A percentile compares a stretch with the other conserved stretches of the same genome.
Evolutionary conservation across 2,888 invertebrate species (phyloP).

Genomic region (Drosophila fulvimacula): DNA sequence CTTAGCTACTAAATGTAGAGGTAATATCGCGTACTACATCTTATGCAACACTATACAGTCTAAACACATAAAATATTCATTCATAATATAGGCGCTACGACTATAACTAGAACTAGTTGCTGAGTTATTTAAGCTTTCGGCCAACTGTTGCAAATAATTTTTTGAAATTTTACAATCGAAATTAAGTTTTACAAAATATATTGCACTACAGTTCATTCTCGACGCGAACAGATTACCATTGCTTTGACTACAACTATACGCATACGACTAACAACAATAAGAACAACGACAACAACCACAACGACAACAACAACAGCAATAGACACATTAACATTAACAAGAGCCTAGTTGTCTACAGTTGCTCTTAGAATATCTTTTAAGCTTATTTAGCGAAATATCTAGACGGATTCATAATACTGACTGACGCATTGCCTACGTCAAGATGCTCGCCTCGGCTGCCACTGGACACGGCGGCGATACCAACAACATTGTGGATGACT

Average conservation of each 20-base stretch:
- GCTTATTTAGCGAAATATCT: conserved; percentile 58
- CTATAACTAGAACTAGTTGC: conserved; percentile 20
- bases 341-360: conserved; percentile 26
- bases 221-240: conserved; percentile 30
- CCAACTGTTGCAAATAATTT: conserved; percentile 20
- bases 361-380: conserved; percentile 32
- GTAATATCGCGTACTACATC: conserved; percentile 24
- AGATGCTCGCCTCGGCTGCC: conserved; percentile 55
- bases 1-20: conserved; percentile 16
- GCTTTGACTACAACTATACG: conserved; percentile 43
- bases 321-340: conserved; percentile 56
- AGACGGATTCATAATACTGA: conserved; percentile 80
- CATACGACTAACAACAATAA: conserved; percentile 40
- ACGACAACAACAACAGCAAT: conserved; percentile 34
- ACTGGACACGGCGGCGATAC: conserved; percentile 43
- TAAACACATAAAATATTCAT: conserved; percentile 19
- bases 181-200: conserved; percentile 41
- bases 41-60: conserved; percentile 27
- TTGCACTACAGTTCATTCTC: conserved; percentile 59
- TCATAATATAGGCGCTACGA: conserved; percentile 12
- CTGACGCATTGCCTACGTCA: conserved; percentile 56
- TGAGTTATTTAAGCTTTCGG: conserved; percentile 41
- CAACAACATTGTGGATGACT: conserved; percentile 32
- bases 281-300: conserved; percentile 30
- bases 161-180: conserved; percentile 4